Percentiles rank a stretch among this genome's conserved stretches.
Conservation (phyloP, 2,888 invertebrate genomes). For the Ceramica pisi region DNA sequence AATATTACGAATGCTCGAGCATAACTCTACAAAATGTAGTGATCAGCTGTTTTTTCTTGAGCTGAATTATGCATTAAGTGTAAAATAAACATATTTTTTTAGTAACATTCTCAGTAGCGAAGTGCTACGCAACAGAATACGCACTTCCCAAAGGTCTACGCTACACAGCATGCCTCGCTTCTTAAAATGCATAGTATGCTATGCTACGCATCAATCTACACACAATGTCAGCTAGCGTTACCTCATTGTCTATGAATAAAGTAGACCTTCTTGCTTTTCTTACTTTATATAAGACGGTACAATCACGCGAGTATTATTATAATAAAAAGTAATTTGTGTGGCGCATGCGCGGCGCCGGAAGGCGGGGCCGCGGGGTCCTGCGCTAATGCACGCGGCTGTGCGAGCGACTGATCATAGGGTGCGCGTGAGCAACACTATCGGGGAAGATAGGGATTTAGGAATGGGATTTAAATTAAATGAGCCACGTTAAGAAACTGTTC, state of each 20-base stretch:
- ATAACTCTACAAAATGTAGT: too few relatives aligned
- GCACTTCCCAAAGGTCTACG: too few relatives aligned
- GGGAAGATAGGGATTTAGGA: conserved; percentile 39
- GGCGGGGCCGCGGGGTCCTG: conserved; percentile 44
- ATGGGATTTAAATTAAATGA: conserved; percentile 30
- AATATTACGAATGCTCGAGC: too few relatives aligned
- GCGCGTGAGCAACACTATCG: conserved; percentile 62
- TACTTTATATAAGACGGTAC: conserved; percentile 21
- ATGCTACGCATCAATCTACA: too few relatives aligned
- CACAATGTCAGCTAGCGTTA: not conserved
- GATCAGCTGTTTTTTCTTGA: too few relatives aligned
- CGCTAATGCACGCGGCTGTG: conserved; percentile 75
- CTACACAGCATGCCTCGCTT: too few relatives aligned
- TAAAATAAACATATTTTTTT: too few relatives aligned
- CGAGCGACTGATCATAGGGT: conserved; percentile 72
- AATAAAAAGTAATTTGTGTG: conserved; percentile 70
- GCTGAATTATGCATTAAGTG: too few relatives aligned
- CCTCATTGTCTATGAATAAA: too few relatives aligned
- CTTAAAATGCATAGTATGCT: too few relatives aligned
- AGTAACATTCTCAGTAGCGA: too few relatives aligned
- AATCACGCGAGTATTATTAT: conserved; percentile 67
- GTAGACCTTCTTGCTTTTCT: conserved; percentile 28
- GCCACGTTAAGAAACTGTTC: not conserved
- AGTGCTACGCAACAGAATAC: too few relatives aligned
- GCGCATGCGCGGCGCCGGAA: conserved; percentile 66